Evolutionary conservation across 2,113 vertebrate genomes (phyloP).

Genomic region (Morone saxatilis): DNA sequence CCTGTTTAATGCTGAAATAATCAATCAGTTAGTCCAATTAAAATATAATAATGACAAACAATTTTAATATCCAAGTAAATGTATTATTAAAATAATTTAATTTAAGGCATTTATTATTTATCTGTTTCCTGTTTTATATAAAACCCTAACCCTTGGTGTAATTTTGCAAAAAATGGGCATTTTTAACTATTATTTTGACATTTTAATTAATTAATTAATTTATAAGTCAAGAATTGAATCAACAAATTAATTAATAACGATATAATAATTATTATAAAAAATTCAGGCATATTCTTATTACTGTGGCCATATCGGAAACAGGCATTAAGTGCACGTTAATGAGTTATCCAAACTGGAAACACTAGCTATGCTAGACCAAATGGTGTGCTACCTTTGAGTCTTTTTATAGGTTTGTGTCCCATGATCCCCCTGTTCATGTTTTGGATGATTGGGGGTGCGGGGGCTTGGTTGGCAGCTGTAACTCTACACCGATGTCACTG

Average conservation of each 20-base stretch:
- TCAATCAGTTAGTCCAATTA: not conserved
- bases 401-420: slow-evolving; percentile 78
- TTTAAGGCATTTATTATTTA: too few species aligned
- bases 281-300: not conserved
- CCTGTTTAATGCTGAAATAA: not conserved
- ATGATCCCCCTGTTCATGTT: slow-evolving; percentile 68
- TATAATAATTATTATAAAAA: not conserved
- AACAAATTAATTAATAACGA: not conserved
- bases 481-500: slow-evolving; percentile 65
- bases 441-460: slow-evolving; percentile 35
- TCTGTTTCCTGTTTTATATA: too few species aligned
- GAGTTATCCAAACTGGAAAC: slow-evolving; percentile 44
- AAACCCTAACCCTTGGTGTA: not conserved
- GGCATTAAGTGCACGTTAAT: not conserved
- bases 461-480: slow-evolving; percentile 52
- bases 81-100: not conserved
- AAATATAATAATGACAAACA: too few species aligned
- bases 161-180: not conserved
- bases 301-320: not conserved
- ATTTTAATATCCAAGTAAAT: not conserved
- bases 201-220: not conserved
- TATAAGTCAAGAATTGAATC: not conserved
- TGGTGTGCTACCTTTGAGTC: slow-evolving; percentile 47
- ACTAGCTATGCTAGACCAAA: slow-evolving; percentile 41
- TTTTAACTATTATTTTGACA: not conserved